Conservation (phyloP, 2,797 vertebrate species). For the Euthynnus affinis region DNA sequence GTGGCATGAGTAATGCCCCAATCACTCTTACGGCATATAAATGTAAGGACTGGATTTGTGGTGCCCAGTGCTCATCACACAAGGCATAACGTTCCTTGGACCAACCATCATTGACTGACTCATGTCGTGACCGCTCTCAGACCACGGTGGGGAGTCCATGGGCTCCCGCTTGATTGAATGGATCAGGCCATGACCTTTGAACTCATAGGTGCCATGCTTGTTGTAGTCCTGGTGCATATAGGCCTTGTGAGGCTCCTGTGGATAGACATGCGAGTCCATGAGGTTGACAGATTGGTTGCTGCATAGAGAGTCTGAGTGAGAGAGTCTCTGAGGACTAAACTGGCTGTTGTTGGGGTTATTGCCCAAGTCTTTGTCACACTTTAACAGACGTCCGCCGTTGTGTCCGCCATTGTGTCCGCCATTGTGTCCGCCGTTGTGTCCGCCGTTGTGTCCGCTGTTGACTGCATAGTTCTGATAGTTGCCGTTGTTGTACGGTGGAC, state of each 20-base stretch:
- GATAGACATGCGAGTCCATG: slow-evolving; percentile 82
- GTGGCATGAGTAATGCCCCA: not conserved
- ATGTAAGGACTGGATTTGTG: slow-evolving; percentile 87
- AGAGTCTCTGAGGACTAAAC: slow-evolving; percentile 83
- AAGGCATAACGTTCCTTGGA: slow-evolving; percentile 86
- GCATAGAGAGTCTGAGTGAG: slow-evolving; percentile 84
- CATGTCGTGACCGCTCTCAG: slow-evolving; percentile 78
- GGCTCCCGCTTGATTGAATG: slow-evolving; percentile 95
- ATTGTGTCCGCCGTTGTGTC: slow-evolving; percentile 67
- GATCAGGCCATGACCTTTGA: slow-evolving; percentile 87
- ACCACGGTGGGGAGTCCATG: slow-evolving; percentile 90
- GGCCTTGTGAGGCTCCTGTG: slow-evolving; percentile 81
- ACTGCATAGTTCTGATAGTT: slow-evolving; percentile 81
- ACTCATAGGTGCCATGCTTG: slow-evolving; percentile 84
- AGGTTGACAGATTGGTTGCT: slow-evolving; percentile 82
- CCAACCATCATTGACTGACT: slow-evolving; percentile 75
- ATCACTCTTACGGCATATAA: slow-evolving; percentile 81
- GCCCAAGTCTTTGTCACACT: slow-evolving; percentile 81
- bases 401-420: slow-evolving; percentile 51
- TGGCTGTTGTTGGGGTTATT: slow-evolving; percentile 65
- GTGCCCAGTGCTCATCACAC: slow-evolving; percentile 82
- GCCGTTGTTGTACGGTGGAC: slow-evolving; percentile 82
- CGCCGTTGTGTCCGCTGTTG: slow-evolving; percentile 53
- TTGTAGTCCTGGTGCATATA: slow-evolving; percentile 83
- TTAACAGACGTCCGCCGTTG: slow-evolving; percentile 77